A percentile compares a stretch with the other conserved stretches of the same genome.
These are phyloP conservation scores for Andrena marginata DNA, from an alignment of 2,888 invertebrate species.

Conservation along the genomic window DNA sequence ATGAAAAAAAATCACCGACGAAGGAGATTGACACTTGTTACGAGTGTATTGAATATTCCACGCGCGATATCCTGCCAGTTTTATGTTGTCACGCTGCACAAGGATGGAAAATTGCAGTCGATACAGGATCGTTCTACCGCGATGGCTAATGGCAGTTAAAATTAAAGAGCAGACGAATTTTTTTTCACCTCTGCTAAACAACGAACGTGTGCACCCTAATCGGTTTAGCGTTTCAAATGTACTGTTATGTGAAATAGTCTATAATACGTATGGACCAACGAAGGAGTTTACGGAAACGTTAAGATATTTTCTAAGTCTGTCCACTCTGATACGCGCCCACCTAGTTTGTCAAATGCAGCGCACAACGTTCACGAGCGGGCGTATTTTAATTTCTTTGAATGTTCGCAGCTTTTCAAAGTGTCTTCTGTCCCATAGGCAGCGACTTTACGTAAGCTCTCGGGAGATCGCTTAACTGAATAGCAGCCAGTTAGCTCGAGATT, in stretches of 20 bases:
- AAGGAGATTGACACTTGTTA: slow-evolving; percentile 36
- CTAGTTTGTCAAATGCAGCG: slow-evolving; percentile 1
- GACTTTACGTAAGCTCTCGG: slow-evolving; percentile 27
- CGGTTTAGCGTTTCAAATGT: neutral
- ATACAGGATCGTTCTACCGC: slow-evolving; percentile 17
- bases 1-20: neutral
- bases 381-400: slow-evolving; percentile 50
- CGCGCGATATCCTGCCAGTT: slow-evolving; percentile 16
- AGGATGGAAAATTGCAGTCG: slow-evolving; percentile 22
- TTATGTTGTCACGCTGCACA: slow-evolving; percentile 3
- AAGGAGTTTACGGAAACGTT: slow-evolving; percentile 8
- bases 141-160: slow-evolving; percentile 20
- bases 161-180: slow-evolving; percentile 36
- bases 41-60: slow-evolving; percentile 30
- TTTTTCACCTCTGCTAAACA: slow-evolving; percentile 22
- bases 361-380: neutral
- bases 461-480: slow-evolving; percentile 44
- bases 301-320: neutral
- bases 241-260: neutral
- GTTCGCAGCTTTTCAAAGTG: slow-evolving; percentile 26
- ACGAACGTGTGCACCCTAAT: neutral
- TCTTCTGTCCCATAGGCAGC: slow-evolving; percentile 13
- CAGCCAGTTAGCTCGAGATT: slow-evolving; percentile 33
- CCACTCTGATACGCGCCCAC: neutral
- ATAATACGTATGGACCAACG: neutral